Percentiles rank a stretch among this genome's conserved stretches.
Conservation (phyloP, 2,888 invertebrate genomes). For the Chloroclysta siterata region DNA sequence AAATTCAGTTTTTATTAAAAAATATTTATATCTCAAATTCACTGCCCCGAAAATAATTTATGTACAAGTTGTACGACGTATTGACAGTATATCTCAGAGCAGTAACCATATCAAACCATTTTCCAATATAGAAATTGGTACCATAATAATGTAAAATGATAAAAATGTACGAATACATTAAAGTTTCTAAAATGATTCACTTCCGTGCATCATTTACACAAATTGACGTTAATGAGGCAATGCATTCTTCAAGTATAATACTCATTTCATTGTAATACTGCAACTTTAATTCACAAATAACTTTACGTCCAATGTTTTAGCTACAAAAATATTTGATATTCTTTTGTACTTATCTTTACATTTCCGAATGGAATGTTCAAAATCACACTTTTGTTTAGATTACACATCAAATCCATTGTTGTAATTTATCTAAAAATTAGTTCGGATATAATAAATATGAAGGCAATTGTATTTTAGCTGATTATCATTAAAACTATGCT, state of each 20-base stretch:
- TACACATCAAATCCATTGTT: conserved; percentile 66
- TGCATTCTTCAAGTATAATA: conserved; percentile 54
- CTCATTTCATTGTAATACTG: conserved; percentile 78
- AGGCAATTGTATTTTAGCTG: conserved; percentile 58
- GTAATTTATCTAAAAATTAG: conserved; percentile 54
- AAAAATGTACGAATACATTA: conserved; percentile 66
- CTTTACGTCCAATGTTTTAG: conserved; percentile 62
- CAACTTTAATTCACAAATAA: conserved; percentile 66
- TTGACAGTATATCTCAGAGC: conserved; percentile 57
- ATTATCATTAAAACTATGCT: conserved; percentile 59
- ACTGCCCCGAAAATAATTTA: conserved; percentile 61
- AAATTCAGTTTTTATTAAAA: conserved; percentile 79
- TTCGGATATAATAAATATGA: conserved; percentile 73
- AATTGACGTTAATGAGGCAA: conserved; percentile 50
- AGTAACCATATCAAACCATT: conserved; percentile 58
- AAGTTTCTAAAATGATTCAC: conserved; percentile 55
- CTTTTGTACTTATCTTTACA: conserved; percentile 82
- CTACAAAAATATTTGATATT: conserved; percentile 81
- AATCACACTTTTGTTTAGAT: conserved; percentile 74
- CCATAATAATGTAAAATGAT: conserved; percentile 65
- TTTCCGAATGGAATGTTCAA: conserved; percentile 81
- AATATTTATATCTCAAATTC: conserved; percentile 75
- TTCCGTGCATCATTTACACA: conserved; percentile 38
- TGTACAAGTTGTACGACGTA: conserved; percentile 49
- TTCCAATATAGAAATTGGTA: conserved; percentile 63